Evolutionary conservation across 2,888 invertebrate genomes (phyloP).

Genomic region (Meiosimyza decipiens): DNA sequence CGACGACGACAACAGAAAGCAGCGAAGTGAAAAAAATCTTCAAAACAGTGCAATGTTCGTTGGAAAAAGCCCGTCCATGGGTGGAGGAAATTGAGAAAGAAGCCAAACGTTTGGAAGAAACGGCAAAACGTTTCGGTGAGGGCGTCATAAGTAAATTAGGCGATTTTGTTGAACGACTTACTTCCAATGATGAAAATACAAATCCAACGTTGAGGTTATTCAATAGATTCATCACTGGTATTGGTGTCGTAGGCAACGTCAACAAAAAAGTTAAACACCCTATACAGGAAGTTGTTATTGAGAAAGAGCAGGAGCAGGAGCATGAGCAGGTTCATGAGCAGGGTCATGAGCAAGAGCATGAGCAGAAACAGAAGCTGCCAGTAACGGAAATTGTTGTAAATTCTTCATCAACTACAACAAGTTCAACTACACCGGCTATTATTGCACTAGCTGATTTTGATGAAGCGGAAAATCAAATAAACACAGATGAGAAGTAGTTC

Average conservation of each 20-base stretch:
- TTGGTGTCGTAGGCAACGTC: background rate
- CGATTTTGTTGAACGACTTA: conserved; percentile 51
- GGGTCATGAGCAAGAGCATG: background rate
- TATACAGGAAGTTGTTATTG: no score
- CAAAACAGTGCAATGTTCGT: conserved; percentile 56
- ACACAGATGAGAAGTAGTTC: no score
- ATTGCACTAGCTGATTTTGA: no score
- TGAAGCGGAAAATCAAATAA: no score
- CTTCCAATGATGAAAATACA: conserved; percentile 26
- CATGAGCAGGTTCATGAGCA: background rate
- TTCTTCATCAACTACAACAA: no score
- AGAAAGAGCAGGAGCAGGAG: background rate
- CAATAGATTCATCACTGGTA: background rate
- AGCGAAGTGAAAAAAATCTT: conserved; percentile 58
- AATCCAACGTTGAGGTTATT: background rate
- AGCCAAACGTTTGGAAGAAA: conserved; percentile 58
- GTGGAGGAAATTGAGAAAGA: conserved; percentile 60
- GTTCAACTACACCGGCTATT: no score
- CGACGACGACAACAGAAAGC: conserved; percentile 32
- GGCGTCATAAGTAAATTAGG: conserved; percentile 54
- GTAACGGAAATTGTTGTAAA: no score
- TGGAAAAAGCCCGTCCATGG: conserved; percentile 63
- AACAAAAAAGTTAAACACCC: background rate
- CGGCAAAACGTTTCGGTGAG: conserved; percentile 55
- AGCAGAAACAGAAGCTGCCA: no score